These are phyloP conservation scores for Whitmania pigra DNA, from an alignment of 1,140 invertebrate genomes.

Conservation along the genomic window DNA sequence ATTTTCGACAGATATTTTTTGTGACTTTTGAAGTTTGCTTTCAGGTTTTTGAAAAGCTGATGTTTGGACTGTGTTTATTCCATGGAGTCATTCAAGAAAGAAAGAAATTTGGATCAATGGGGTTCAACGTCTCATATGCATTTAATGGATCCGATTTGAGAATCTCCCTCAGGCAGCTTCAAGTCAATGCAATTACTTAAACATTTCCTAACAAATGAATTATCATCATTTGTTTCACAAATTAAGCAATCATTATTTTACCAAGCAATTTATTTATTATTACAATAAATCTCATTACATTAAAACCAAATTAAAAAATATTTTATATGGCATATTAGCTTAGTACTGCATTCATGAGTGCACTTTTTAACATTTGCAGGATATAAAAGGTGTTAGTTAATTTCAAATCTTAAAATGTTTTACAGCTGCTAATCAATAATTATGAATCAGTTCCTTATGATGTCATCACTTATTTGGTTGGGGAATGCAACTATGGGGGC, in stretches of 20 bases:
- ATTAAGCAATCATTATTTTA: neutral
- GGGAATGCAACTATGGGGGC: conserved; percentile 44
- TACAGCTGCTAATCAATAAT: conserved; percentile 46
- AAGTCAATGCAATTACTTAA: conserved; percentile 26
- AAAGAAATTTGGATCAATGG: conserved; percentile 29
- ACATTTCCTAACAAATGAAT: neutral
- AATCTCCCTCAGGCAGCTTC: conserved; percentile 42
- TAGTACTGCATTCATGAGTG: too few relatives aligned
- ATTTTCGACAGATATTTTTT: too few relatives aligned
- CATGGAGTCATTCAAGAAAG: conserved; percentile 42
- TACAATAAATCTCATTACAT: too few relatives aligned
- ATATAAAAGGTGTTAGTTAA: too few relatives aligned
- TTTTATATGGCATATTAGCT: too few relatives aligned
- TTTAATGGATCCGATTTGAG: conserved; percentile 39
- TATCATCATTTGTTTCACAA: neutral
- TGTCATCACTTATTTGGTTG: conserved; percentile 42
- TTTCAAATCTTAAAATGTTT: too few relatives aligned
- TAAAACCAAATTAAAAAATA: too few relatives aligned
- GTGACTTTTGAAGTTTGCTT: neutral
- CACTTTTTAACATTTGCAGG: too few relatives aligned
- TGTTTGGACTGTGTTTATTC: conserved; percentile 43
- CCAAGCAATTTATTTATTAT: too few relatives aligned
- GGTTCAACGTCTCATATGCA: conserved; percentile 32
- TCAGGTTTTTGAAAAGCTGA: conserved; percentile 37
- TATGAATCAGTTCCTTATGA: conserved; percentile 43